Conservation (phyloP, 2,113 vertebrate species). For the Nasalis larvatus region DNA sequence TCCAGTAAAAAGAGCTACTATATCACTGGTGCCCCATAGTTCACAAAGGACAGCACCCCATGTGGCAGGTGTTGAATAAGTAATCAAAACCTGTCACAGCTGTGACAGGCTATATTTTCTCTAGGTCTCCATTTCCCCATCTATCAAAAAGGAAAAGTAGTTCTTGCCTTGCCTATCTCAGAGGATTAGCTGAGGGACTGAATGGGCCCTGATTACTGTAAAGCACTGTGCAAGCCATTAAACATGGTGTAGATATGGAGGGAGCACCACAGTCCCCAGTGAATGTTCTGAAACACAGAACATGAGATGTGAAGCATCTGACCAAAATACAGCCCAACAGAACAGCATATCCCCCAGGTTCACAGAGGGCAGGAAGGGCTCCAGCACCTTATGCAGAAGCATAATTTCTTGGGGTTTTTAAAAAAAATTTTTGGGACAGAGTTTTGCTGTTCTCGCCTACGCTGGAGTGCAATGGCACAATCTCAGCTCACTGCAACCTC, state of each 20-base stretch:
- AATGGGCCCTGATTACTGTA: not conserved
- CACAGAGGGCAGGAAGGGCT: not conserved
- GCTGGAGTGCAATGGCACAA: no score
- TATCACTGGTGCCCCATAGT: not conserved
- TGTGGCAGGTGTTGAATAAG: accelerated
- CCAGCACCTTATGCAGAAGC: not conserved
- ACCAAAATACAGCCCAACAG: not conserved
- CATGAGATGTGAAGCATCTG: not conserved
- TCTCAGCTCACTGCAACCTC: no score
- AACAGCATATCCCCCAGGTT: accelerated
- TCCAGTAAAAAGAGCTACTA: not conserved
- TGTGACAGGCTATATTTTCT: not conserved
- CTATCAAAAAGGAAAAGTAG: not conserved
- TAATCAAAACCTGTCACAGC: not conserved
- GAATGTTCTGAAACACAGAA: not conserved
- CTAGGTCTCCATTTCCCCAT: not conserved
- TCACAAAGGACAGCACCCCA: not conserved
- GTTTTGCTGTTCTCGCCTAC: no score
- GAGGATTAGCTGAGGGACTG: not conserved
- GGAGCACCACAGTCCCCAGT: not conserved
- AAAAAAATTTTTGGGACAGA: no score
- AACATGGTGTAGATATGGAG: not conserved
- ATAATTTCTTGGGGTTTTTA: not conserved
- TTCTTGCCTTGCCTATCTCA: not conserved
- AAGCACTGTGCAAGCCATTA: not conserved